These are phyloP conservation scores for Anguilla japonica DNA, from an alignment of 2,113 vertebrate species.

Conservation along the genomic window DNA sequence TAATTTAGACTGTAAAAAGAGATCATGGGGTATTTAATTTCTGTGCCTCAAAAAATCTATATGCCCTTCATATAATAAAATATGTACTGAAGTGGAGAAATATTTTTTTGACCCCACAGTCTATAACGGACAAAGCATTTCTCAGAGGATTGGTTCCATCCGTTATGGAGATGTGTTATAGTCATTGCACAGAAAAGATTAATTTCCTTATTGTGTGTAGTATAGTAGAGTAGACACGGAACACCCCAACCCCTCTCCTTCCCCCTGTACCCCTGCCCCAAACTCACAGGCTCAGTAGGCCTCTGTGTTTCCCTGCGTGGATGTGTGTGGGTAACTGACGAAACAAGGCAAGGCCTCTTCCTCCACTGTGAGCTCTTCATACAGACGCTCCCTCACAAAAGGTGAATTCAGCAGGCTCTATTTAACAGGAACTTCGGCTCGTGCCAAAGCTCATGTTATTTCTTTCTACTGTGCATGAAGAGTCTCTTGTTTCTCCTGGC, in stretches of 20 bases:
- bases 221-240: not conserved
- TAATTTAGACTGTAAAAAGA: not conserved
- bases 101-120: too few relatives aligned
- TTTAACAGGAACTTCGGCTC: constrained; percentile 65
- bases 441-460: constrained; percentile 15
- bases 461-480: constrained; percentile 12
- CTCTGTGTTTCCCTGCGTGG: constrained; percentile 49
- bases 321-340: constrained; percentile 46
- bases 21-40: not conserved
- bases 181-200: not conserved
- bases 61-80: not conserved
- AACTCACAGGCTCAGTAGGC: constrained; percentile 7
- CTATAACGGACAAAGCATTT: too few relatives aligned
- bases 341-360: constrained; percentile 39
- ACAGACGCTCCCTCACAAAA: constrained; percentile 51
- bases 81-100: not conserved
- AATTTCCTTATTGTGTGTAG: not conserved
- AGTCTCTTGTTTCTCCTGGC: constrained; percentile 11
- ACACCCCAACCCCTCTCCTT: not conserved
- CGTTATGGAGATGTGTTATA: not conserved
- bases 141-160: too few relatives aligned
- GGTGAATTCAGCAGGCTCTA: constrained; percentile 54
- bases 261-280: not conserved
- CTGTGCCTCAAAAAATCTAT: not conserved
- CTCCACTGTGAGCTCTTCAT: constrained; percentile 45